A percentile compares a stretch with the other conserved stretches of the same genome.
phyloP scores from a whole-genome alignment of 2,113 vertebrate species.

The Myiagra hebetior region DNA sequence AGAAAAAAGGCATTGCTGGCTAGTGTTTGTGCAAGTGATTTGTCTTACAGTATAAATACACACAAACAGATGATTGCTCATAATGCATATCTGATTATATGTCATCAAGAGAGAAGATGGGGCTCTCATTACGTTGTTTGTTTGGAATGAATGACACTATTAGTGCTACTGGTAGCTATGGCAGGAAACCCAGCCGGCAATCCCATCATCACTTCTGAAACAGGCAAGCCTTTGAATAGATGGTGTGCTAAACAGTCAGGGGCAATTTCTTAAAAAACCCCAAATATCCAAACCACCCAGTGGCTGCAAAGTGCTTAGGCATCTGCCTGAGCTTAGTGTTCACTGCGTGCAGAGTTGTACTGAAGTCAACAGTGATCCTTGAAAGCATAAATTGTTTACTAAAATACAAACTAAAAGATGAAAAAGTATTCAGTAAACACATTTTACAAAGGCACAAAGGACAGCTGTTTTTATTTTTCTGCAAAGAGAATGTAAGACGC shows the following conservation, averaged over 20 bases:
- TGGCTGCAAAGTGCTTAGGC: not conserved
- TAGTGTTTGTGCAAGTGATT: constrained; percentile 21
- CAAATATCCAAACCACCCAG: not conserved
- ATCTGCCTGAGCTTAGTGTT: not conserved
- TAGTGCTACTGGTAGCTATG: not conserved
- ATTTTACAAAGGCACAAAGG: not conserved
- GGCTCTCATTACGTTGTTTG: not conserved
- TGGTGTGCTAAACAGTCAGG: not conserved
- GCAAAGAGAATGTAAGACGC: not conserved
- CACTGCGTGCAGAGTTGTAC: not conserved
- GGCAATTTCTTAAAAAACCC: not conserved
- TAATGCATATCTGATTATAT: constrained; percentile 37
- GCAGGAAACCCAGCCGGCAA: not conserved
- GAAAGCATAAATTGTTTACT: not conserved
- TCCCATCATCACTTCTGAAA: not conserved
- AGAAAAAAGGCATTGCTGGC: not conserved
- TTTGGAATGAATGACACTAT: not conserved
- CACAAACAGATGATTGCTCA: constrained; percentile 16
- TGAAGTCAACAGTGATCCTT: not conserved
- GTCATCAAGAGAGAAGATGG: not conserved
- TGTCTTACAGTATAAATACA: constrained; percentile 8
- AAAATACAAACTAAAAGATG: not conserved
- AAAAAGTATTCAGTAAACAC: not conserved
- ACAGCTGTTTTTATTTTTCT: not conserved
- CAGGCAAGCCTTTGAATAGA: not conserved